Conservation (phyloP, 2,113 vertebrate genomes). For the Fulica atra region DNA sequence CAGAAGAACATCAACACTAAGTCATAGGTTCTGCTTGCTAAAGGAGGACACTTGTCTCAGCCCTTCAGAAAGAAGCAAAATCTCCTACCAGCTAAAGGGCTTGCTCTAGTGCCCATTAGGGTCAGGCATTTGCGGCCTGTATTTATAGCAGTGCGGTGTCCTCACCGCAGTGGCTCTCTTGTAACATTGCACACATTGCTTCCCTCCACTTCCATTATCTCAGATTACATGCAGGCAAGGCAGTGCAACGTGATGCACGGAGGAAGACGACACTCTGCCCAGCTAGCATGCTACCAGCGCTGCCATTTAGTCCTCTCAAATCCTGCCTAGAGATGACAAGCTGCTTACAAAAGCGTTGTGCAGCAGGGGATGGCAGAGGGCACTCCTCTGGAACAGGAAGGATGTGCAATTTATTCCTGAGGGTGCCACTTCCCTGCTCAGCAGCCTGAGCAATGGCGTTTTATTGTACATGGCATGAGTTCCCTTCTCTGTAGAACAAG, state of each 20-base stretch:
- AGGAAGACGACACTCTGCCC: not conserved
- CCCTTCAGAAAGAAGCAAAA: not conserved
- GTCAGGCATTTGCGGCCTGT: not conserved
- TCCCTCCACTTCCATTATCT: not conserved
- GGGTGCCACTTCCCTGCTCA: not conserved
- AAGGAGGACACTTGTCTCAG: not conserved
- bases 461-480: rapidly evolving
- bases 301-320: not conserved
- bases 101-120: not conserved
- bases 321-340: not conserved
- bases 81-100: not conserved
- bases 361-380: not conserved
- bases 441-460: rapidly evolving
- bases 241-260: not conserved
- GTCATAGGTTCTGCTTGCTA: not conserved
- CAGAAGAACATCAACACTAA: not conserved
- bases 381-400: not conserved
- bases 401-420: not conserved
- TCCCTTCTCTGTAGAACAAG: not conserved
- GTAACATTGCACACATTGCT: not conserved
- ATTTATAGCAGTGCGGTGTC: not conserved
- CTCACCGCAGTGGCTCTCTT: not conserved
- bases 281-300: not conserved
- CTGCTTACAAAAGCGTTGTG: not conserved
- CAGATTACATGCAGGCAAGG: not conserved